Evolutionary conservation across 2,113 vertebrate genomes (phyloP), one percentile per base, ranked within the genome.

Genomic region (Zosterops hypoxanthus): DNA sequence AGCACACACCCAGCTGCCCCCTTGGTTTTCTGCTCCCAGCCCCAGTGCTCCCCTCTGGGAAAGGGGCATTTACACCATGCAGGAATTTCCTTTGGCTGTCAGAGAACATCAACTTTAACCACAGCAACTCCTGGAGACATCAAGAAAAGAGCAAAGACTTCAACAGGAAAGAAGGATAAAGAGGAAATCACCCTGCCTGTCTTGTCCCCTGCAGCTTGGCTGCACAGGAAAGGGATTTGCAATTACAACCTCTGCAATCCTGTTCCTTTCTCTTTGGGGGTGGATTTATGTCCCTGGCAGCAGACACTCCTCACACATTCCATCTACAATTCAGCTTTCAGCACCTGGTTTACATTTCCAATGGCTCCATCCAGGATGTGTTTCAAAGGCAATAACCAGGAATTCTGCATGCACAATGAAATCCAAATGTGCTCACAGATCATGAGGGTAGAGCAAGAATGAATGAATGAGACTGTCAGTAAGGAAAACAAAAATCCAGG

Each of bases 41-140:
- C 41, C 19, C 59, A 5, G 47, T 0, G 0, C 23, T 63, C 52
- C 59, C 69, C 12, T 41, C 26, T 29, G 42, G 9, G 11, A 20
- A 20, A 81, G 4, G 17, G 49, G 34, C 26, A 16, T 6, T 65
- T 5, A 12, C 1, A 39, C 10, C 1, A 0, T 0, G 17, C 6
- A 23, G 26, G 6, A 5, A 3, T 11, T 65, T 73, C 53, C 61
- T 59, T 34, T 53, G 46, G 41, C 24, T 52, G 22, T 17, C 68
- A 68, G 21, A 16, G 18, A 23, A n/a, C 11, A 8, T 4, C 39
- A 70, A 0, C 53, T 82, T 29, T 16, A 49, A 19, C 29, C 23
- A 20, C 2, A 6, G 53, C 60, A 93, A 24, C 65, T 91, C 61
- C 50, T 44, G 41, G 16, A 49, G n/a, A 49, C 31, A 44, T 33